Base-by-base conservation (phyloP, 2,113 vertebrate species). In the Lasiurus borealis region DNA sequence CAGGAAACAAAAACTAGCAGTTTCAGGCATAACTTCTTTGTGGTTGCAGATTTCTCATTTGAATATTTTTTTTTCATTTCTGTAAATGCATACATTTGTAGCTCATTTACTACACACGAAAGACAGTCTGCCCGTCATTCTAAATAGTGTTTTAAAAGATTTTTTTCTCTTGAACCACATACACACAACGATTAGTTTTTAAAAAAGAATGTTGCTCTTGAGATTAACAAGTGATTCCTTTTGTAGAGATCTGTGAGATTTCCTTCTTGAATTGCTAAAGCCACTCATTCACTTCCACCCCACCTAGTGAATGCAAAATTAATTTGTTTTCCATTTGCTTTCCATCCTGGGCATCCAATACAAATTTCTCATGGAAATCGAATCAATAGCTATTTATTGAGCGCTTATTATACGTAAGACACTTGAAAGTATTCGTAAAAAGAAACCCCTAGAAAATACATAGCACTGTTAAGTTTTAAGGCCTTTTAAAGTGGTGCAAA, bases 1-100 rank as follows among this genome's bases (percentile, higher is more conserved):
- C 93, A 93, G 36, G 44, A 12, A 44, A 66, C 69, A 89, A 88
- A 85, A 81, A 81, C 21, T 62, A 90, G 29, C 54, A 40, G 40
- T 91, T 93, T 90, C 59, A 68, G 52, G 52, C 21, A n/a, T 46
- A 93, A 97, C 85, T 93, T 93, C 86, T 94, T 76, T 91, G 71
- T 87, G 82, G 57, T 64, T 85, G 15, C 34, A 93, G 46, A 89
- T 59, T 93, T 93, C 71, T 77, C 46, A 94, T 95, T 95, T 96
- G 75, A 91, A 95, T 94, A 54, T 78, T 15, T 59, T 62, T 64
- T 64, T 31, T 12, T 12, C 44, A 46, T 83, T 83, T 64, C 36
- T 83, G 14, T 73, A 72, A 88, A 50, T 40, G 31, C 76, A 92
- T 72, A 78, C 57, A 71, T 89, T 96, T 91, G 71, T 76, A 92